Evolutionary conservation across 2,888 invertebrate genomes (phyloP).

Genomic region (Gymnoscelis rufifasciata): DNA sequence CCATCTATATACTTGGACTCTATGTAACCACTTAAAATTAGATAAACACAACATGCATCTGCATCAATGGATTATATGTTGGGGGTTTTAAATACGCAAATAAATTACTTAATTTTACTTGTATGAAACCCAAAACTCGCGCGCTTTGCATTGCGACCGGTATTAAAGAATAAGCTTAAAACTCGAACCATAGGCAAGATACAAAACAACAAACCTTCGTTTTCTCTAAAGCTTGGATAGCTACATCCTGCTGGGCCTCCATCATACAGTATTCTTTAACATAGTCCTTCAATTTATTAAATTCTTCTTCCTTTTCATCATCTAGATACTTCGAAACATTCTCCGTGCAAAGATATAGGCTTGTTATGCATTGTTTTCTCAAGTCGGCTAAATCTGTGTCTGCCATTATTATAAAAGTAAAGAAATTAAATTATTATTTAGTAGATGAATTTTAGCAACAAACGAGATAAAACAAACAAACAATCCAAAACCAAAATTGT

Average conservation of each 20-base stretch:
- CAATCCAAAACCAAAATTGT: not conserved
- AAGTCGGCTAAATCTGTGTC: conserved; percentile 54
- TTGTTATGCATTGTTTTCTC: conserved; percentile 60
- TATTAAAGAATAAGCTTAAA: too few species aligned
- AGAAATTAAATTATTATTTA: not conserved
- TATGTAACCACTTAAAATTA: too few species aligned
- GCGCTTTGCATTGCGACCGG: too few species aligned
- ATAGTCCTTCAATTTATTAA: conserved; percentile 47
- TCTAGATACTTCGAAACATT: conserved; percentile 64
- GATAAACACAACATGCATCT: too few species aligned
- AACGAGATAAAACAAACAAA: not conserved
- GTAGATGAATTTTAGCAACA: not conserved
- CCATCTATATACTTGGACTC: too few species aligned
- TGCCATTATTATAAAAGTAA: conserved; percentile 30
- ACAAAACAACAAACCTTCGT: conserved; percentile 46
- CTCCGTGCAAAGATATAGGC: conserved; percentile 58
- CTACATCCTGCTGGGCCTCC: conserved; percentile 56
- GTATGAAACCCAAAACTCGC: too few species aligned
- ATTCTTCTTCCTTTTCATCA: conserved; percentile 52
- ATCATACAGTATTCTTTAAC: conserved; percentile 56
- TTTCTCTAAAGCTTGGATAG: conserved; percentile 53
- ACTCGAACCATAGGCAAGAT: too few species aligned
- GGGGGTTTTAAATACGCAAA: too few species aligned
- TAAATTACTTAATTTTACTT: too few species aligned
- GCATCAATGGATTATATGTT: too few species aligned